Evolutionary conservation across 2,888 invertebrate genomes (phyloP), one percentile per base, ranked within the genome.

Genomic region (Morinoia aosen): DNA sequence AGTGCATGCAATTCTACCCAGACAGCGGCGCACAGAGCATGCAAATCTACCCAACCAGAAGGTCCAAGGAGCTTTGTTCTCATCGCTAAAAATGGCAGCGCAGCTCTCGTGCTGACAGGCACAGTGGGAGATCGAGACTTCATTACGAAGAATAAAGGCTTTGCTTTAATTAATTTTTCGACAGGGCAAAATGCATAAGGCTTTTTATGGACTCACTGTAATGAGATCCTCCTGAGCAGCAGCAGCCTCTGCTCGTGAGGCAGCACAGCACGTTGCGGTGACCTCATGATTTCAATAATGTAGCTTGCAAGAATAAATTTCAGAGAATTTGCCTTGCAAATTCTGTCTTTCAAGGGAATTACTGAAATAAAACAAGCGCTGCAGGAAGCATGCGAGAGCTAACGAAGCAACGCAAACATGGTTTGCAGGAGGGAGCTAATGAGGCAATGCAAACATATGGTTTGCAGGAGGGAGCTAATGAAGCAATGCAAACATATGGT

Each of bases 121-220:
- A 25, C 33, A 76, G 76, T 33, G 76, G 76, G 76, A 33, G 76
- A 16, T 33, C 76, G 76, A 76, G 76, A 76, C 76, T 76, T 76
- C 76, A 76, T 76, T 76, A 76, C 76, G 76, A 76, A 76, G 76
- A 76, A 76, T 76, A 76, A 76, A 76, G 76, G 76, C 76, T 76
- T 19, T 76, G 76, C 25, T 76, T 76, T 76, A 76, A 76, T 76
- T 76, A 76, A 76, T 76, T 76, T 76, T 33, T 76, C 25, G 76
- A 76, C 76, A 76, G 76, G 76, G 25, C 76, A 33, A 76, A 61
- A 76, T 76, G 76, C 76, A 76, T 76, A 33, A 76, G 25, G 76
- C 76, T 76, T 76, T 76, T 76, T 76, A 76, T 76, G 76, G 76
- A 33, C 33, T 76, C 76, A 33, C 76, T 76, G 10, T 76, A 76